A percentile compares a stretch with the other conserved stretches of the same genome.
These are phyloP conservation scores for Palythoa grandis DNA, from an alignment of 92 coral and sea anemone genomes.

Conservation along the genomic window DNA sequence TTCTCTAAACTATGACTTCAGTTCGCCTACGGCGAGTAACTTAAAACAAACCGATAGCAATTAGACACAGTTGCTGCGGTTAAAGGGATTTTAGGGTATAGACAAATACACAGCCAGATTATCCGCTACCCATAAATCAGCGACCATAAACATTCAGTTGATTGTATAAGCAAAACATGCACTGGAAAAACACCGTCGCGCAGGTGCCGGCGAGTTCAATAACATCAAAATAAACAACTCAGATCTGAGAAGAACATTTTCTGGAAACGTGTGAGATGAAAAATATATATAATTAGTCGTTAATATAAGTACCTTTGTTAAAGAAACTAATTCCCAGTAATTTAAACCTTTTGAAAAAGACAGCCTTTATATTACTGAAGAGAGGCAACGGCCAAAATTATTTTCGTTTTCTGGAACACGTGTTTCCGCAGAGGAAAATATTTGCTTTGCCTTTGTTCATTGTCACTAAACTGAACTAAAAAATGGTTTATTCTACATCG, in stretches of 20 bases:
- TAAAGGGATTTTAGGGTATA: not conserved
- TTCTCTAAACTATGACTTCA: not conserved
- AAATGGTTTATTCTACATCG: not conserved
- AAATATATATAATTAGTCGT: too few species aligned
- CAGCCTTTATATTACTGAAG: not conserved
- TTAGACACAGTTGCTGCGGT: not conserved
- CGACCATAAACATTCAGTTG: not conserved
- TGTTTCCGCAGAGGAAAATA: constrained; percentile 2
- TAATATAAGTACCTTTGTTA: too few species aligned
- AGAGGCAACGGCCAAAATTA: not conserved
- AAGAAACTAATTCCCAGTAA: too few species aligned
- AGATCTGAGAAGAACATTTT: too few species aligned
- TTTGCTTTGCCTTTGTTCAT: not conserved
- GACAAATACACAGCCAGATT: constrained; percentile 18
- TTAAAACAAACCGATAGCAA: constrained; percentile 2
- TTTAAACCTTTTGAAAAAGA: not conserved
- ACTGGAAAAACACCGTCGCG: not conserved
- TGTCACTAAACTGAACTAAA: not conserved
- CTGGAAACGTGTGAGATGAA: too few species aligned
- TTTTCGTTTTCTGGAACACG: not conserved
- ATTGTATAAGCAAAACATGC: not conserved
- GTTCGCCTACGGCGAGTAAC: constrained; percentile 10
- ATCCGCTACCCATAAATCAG: constrained; percentile 19
- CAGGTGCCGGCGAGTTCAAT: not conserved
- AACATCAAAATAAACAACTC: not conserved